phyloP scores from a whole-genome alignment of 2,113 vertebrate species.

The Rostratula benghalensis region DNA sequence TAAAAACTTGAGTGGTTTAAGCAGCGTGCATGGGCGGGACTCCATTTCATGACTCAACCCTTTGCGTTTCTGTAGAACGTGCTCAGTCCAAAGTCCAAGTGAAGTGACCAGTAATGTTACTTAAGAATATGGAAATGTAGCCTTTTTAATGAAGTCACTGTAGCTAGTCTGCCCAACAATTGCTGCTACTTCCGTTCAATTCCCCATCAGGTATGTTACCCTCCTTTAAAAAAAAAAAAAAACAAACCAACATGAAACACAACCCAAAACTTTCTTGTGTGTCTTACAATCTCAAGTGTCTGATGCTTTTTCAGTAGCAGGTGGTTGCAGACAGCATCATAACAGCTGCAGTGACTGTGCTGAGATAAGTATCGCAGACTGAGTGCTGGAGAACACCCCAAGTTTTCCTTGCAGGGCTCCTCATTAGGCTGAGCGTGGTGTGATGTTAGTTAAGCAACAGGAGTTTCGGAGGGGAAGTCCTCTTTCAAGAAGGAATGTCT shows the following conservation, averaged over 20 bases:
- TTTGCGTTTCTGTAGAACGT: neutral
- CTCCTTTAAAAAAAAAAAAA: neutral
- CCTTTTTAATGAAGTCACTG: neutral
- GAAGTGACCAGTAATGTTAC: neutral
- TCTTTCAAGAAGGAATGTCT: neutral
- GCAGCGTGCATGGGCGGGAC: neutral
- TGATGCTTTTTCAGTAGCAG: neutral
- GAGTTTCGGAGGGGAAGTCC: neutral
- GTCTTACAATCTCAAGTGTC: neutral
- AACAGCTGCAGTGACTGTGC: neutral
- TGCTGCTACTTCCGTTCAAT: neutral
- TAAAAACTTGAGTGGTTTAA: neutral
- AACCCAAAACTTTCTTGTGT: neutral
- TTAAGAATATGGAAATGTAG: neutral
- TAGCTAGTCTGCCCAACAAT: neutral
- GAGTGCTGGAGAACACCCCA: neutral
- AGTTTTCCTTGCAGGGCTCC: neutral
- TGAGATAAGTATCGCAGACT: neutral
- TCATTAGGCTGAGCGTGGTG: fast-evolving
- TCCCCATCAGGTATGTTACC: neutral
- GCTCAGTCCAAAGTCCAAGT: neutral
- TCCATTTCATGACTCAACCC: neutral
- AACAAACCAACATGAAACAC: too few relatives aligned
- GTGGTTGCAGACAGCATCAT: neutral
- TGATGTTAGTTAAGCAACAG: neutral